Base-by-base conservation (phyloP, 2,797 vertebrate genomes). In the Propithecus perrieri region DNA sequence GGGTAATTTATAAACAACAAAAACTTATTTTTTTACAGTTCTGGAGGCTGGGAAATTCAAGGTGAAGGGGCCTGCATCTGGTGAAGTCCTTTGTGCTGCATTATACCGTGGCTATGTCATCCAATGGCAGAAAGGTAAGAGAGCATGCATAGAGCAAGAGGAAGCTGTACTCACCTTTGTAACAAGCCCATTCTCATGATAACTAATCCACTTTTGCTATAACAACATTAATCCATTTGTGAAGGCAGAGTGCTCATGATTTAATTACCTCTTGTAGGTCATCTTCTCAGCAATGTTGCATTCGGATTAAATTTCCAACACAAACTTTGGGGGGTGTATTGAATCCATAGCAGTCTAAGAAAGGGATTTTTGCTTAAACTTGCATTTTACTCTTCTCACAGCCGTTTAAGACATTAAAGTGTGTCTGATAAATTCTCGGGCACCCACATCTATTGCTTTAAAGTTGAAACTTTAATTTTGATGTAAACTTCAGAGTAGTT, bases 391-490 rank as follows among this genome's bases (percentile, higher is more conserved):
- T 85, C 7, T 84, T 85, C 28, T 87, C 26, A 22, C 3, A 67
- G 35, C 3, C 83, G 6, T 69, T 95, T 53, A 85, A 94, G 41
- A 79, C 72, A 72, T 18, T 71, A 75, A 38, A 78, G 12, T 78
- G 1, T 95, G 26, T 75, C 41, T 87, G 75, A 81, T 80, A 88
- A 84, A 93, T 84, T 89, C 28, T 93, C 41, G 67, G 46, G 28
- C 12, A 67, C 15, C 57, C 26, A 78, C 22, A 93, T 84, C 28
- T 17, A 72, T 89, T 91, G 41, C 53, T 93, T 94, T 91, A 79
- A 92, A 46, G 18, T 46, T 78, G 79, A 88, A 91, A 57, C 22
- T 89, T 93, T 97, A 87, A 96, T 96, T 97, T 89, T 96, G 63
- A 94, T 96, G 26, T 91, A 94, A 96, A 97, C 57, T 65, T 91